Percentiles rank a stretch among this genome's conserved stretches.
phyloP scores from a whole-genome alignment of 2,797 vertebrate species.

The Glossophaga mutica region DNA sequence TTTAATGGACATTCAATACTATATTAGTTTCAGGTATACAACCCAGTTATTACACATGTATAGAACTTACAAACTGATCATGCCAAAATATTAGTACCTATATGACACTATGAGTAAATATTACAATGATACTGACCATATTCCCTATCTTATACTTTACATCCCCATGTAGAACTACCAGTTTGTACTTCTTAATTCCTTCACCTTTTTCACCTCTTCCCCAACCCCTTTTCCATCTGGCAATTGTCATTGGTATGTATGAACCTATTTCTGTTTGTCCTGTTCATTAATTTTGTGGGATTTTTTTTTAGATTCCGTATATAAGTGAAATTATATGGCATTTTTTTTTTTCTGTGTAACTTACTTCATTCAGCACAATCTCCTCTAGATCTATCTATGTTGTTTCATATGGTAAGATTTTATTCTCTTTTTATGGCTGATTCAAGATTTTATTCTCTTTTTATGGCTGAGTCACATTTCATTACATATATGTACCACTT shows the following conservation, averaged over 20 bases:
- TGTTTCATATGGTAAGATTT: background rate
- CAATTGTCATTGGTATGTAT: background rate
- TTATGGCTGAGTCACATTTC: background rate
- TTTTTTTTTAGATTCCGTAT: background rate
- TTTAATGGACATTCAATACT: background rate
- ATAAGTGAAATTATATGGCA: background rate
- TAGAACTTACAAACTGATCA: background rate
- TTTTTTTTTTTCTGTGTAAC: background rate
- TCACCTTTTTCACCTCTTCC: background rate
- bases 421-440: background rate
- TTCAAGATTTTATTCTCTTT: background rate
- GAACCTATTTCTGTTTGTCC: no score
- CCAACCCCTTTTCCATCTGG: background rate
- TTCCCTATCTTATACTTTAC: background rate
- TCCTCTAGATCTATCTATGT: background rate
- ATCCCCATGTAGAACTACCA: background rate
- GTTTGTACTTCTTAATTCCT: background rate
- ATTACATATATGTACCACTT: background rate
- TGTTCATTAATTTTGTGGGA: background rate
- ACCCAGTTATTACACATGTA: background rate
- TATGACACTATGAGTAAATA: background rate
- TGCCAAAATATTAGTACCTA: background rate
- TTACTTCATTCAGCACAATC: background rate
- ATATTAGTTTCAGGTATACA: background rate
- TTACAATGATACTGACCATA: background rate